These are phyloP conservation scores for Pipistrellus pipistrellus DNA, from an alignment of 2,797 vertebrate species.

Conservation along the genomic window DNA sequence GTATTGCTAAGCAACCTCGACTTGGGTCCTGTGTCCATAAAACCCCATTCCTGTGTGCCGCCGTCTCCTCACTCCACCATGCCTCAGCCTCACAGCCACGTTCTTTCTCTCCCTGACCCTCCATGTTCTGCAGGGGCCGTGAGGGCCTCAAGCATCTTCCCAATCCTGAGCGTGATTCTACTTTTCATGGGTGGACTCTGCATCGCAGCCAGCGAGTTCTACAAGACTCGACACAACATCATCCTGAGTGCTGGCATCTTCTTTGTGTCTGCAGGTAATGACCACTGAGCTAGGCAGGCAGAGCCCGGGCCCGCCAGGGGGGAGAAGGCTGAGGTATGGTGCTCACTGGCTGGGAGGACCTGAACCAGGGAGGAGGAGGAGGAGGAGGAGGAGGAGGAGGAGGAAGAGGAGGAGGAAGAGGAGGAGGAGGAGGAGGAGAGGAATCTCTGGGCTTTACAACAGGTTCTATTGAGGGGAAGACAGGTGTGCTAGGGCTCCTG, in stretches of 20 bases:
- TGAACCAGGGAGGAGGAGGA: not conserved
- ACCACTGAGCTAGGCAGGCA: not conserved
- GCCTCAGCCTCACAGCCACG: slow-evolving; percentile 55
- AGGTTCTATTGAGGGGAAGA: not conserved
- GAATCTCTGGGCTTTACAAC: not conserved
- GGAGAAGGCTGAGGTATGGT: not conserved
- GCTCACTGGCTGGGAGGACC: not conserved
- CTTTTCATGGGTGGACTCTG: slow-evolving; percentile 99
- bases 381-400: no score
- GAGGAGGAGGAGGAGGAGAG: no score
- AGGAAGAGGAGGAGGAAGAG: no score
- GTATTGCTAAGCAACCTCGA: not conserved
- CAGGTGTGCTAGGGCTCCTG: not conserved
- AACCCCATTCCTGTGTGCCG: not conserved
- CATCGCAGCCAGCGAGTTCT: slow-evolving; percentile 99
- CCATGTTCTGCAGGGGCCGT: slow-evolving; percentile 93
- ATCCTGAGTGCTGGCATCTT: slow-evolving; percentile 99
- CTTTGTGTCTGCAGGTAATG: slow-evolving; percentile 98
- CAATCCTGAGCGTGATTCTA: slow-evolving; percentile 99
- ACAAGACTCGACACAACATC: slow-evolving; percentile 99
- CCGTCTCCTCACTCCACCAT: not conserved
- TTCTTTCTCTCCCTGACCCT: slow-evolving; percentile 74
- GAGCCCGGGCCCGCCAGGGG: fast-evolving
- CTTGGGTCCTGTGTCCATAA: not conserved
- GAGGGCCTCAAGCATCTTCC: slow-evolving; percentile 98